Base-by-base conservation (phyloP, 1,140 invertebrate species). In the Plodia interpunctella region DNA sequence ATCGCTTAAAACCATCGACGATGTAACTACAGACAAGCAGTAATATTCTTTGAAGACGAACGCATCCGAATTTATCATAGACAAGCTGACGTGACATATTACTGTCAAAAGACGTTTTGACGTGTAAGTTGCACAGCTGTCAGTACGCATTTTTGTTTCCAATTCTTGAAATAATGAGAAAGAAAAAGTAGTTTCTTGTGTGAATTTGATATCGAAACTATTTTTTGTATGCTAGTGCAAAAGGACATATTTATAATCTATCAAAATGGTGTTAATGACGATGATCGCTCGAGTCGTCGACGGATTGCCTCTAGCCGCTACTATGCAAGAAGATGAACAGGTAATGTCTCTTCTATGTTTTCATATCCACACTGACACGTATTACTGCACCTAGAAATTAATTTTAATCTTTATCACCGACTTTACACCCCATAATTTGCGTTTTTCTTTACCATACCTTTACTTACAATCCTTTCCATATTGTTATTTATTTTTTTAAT, bases 281-380 rank as follows among this genome's bases (percentile, higher is more conserved):
- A 98, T 99, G 95, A 98, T 99, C 78, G 98, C 97, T 3, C 92
- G 98, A 66, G 93, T 99, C 65, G 93, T 94, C 61, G 98, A 99
- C 91, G 98, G 98, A 5, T 92, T 99, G 62, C 98, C 98, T 51
- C 87, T 99, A 67, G 97, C 98, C 28, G 98, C 98, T 30, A 98
- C 97, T 28, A 97, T 99, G 92, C 98, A 99, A 91, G 98, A 99
- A 81, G 97, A 99, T 83, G 98, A 99, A 91, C 96, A 98, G 94
- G 97, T 99, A 91, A 62, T 15, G 28, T 51, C 49, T 51, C 25
- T 65, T 58, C 50, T 32, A 18, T 15, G 10, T 15, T n/a, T 44
- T 15, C 32, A 5, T 15, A 15, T 17, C 15, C 2, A 3, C 15
- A 15, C 38, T 1, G n/a, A 44, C 15, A 38, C 28, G 21, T 30